Percentiles rank a stretch among this genome's conserved stretches.
Evolutionary conservation across 1,140 invertebrate species (phyloP).

Genomic region (Microplitis mediator): DNA sequence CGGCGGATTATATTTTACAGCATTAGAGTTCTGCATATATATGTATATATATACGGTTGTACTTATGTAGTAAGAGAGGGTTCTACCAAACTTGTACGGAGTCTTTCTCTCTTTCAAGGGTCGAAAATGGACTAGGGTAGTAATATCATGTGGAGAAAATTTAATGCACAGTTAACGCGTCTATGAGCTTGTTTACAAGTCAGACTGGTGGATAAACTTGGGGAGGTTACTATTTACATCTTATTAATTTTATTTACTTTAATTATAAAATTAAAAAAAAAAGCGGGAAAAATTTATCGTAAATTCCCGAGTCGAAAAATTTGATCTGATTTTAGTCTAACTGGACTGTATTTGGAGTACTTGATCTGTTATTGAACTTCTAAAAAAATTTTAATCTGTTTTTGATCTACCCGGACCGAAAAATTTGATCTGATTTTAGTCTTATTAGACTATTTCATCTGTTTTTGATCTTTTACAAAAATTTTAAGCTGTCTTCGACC

Average conservation of each 20-base stretch:
- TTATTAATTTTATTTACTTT: background rate
- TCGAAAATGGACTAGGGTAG: background rate
- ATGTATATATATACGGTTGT: too few relatives aligned
- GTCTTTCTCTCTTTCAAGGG: background rate
- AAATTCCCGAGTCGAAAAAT: too few relatives aligned
- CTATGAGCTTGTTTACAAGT: conserved; percentile 19
- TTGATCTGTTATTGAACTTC: too few relatives aligned
- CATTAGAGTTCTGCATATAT: background rate
- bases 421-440: too few relatives aligned
- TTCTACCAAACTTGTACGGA: background rate
- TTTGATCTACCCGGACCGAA: too few relatives aligned
- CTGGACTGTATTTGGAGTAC: too few relatives aligned
- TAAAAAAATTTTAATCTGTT: too few relatives aligned
- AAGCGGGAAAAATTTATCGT: too few relatives aligned
- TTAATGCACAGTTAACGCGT: conserved; percentile 25
- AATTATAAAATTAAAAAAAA: background rate
- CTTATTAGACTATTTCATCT: too few relatives aligned
- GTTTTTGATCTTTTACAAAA: too few relatives aligned
- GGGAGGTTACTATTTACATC: background rate
- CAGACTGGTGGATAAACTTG: background rate
- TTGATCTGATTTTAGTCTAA: too few relatives aligned
- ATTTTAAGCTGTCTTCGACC: too few relatives aligned
- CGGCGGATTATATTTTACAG: background rate
- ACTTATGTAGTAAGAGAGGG: background rate
- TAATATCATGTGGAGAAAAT: conserved; percentile 16